Evolutionary conservation across 2,888 invertebrate genomes (phyloP).

Genomic region (Spodoptera exigua): DNA sequence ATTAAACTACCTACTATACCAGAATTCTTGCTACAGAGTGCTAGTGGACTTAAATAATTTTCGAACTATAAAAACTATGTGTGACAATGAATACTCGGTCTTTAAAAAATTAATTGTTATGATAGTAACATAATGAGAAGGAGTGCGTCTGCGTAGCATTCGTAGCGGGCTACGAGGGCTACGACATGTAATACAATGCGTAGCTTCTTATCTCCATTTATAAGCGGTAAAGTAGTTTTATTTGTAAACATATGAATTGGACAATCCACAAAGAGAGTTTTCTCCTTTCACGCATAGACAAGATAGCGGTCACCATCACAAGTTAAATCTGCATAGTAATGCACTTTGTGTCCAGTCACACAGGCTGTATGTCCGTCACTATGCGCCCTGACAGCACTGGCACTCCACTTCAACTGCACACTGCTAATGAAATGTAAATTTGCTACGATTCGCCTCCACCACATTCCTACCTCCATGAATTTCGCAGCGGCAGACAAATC

Average conservation of each 20-base stretch:
- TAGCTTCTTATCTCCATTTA: too few relatives aligned
- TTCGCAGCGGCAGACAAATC: conserved; percentile 71
- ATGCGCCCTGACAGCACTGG: conserved; percentile 3
- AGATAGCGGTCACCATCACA: too few relatives aligned
- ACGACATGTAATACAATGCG: too few relatives aligned
- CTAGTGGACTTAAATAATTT: conserved; percentile 12
- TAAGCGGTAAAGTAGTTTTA: too few relatives aligned
- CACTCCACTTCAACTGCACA: conserved; percentile 23
- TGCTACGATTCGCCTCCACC: conserved; percentile 41
- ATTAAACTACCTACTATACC: conserved; percentile 26
- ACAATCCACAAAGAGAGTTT: too few relatives aligned
- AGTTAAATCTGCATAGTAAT: background rate
- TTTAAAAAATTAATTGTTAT: too few relatives aligned
- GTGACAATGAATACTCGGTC: too few relatives aligned
- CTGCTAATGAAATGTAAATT: conserved; percentile 53
- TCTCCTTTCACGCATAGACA: too few relatives aligned
- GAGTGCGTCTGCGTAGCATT: conserved; percentile 11
- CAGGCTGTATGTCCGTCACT: conserved; percentile 5
- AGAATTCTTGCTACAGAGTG: background rate
- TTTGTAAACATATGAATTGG: too few relatives aligned
- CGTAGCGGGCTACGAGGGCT: conserved; percentile 7
- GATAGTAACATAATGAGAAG: too few relatives aligned
- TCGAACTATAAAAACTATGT: background rate
- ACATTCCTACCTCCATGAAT: conserved; percentile 52
- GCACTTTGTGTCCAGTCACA: conserved; percentile 1